Evolutionary conservation across 37 sponge, comb jelly and placozoan genomes (phyloP), one percentile per base, ranked within the genome.

Genomic region (Halichondria panicea): DNA sequence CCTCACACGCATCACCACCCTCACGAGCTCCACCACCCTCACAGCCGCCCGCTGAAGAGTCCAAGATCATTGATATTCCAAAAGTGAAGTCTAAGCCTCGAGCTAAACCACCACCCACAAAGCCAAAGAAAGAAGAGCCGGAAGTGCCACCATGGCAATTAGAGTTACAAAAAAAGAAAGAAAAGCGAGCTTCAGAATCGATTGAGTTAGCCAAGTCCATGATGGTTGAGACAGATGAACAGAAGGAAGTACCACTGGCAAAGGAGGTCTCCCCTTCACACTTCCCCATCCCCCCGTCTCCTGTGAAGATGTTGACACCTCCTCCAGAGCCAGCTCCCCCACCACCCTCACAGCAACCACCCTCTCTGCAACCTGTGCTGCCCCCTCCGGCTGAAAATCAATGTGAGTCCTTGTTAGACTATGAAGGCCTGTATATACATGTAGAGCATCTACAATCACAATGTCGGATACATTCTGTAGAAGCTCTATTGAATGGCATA

Each of bases 1-100:
- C 52, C n/a, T 27, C 33, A 30, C 60, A 70, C 25, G 33, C 73
- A 30, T 27, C 72, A 34, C 34, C 41, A 3, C 70, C 52, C 8
- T 38, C 53, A 58, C 71, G 70, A 34, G 48, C 41, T 2, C 70
- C 52, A 27, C 55, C 53, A 58, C 71, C 80, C 19, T 32, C 59
- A 12, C 33, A 31, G 46, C 35, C 72, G n/a, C 48, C 32, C 11
- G 27, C 70, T 28, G 31, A 45, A 28, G 35, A 15, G 36, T 28
- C 35, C 2, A 33, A 71, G 54, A 13, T 15, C 9, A 18, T 19
- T 3, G 54, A 71, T 13, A 43, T 56, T 3, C 84, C 84, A 53
- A 41, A 68, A 21, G 77, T 77, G n/a, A 75, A 73, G 70, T 50
- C 83, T 1, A 83, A 85, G 66, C 79, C 71, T 2, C 76, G 77